Conservation (phyloP, 1,140 invertebrate species). For the Steinernema khuongi region DNA sequence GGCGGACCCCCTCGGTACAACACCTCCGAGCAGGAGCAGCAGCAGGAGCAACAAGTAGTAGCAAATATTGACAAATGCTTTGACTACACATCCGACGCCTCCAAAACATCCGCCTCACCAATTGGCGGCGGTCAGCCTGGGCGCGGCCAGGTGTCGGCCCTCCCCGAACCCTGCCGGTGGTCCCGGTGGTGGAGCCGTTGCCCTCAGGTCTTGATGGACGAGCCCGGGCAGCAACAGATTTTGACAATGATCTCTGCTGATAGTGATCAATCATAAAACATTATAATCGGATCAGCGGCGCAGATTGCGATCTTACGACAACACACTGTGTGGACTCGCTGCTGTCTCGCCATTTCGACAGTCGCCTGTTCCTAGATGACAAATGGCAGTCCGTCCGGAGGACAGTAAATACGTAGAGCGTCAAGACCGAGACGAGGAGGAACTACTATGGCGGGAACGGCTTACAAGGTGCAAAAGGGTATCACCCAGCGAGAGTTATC, state of each 20-base stretch:
- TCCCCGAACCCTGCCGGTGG: not conserved
- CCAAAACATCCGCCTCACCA: slow-evolving; percentile 12
- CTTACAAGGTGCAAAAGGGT: not conserved
- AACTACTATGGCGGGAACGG: not conserved
- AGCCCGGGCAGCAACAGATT: not conserved
- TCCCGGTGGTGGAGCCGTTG: too few relatives aligned
- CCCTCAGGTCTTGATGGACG: not conserved
- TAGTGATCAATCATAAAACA: slow-evolving; percentile 9
- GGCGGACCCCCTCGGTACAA: slow-evolving; percentile 2
- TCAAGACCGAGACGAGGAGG: too few relatives aligned
- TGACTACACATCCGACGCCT: slow-evolving; percentile 15
- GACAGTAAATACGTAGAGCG: too few relatives aligned
- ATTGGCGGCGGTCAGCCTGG: not conserved
- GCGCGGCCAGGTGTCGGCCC: not conserved
- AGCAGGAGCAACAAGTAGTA: slow-evolving; percentile 10
- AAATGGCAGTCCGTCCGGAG: too few relatives aligned
- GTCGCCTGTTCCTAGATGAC: not conserved
- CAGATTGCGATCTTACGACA: slow-evolving; percentile 6
- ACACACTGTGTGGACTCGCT: slow-evolving; percentile 3
- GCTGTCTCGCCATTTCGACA: not conserved
- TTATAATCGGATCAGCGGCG: slow-evolving; percentile 8
- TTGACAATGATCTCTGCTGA: slow-evolving; percentile 3
- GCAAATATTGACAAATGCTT: slow-evolving; percentile 17
- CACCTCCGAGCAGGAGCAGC: too few relatives aligned
- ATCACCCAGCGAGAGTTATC: not conserved